phyloP scores from a whole-genome alignment of 1,140 invertebrate genomes.

The Pogonomyrmex barbatus region DNA sequence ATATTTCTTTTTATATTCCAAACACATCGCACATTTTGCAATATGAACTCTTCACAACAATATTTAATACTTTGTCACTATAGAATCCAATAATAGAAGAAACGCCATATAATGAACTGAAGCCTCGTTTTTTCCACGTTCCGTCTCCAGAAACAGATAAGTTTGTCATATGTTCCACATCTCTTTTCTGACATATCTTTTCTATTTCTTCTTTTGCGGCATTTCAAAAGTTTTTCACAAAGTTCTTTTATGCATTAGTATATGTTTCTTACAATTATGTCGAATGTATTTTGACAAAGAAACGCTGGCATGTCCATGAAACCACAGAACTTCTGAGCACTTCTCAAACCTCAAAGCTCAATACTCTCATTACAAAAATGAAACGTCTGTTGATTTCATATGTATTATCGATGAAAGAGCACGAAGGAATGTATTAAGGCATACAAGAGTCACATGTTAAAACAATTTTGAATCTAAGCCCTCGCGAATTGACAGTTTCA shows the following conservation, averaged over 20 bases:
- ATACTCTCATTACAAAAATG: not conserved
- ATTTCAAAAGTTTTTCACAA: conserved; percentile 35
- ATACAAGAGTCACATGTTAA: not conserved
- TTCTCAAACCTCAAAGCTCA: not conserved
- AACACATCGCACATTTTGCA: conserved; percentile 51
- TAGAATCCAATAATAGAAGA: conserved; percentile 68
- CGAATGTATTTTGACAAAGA: conserved; percentile 29
- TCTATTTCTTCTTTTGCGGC: conserved; percentile 39
- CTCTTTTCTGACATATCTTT: conserved; percentile 33
- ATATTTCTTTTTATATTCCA: not conserved
- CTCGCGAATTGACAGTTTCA: not conserved
- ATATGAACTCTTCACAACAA: conserved; percentile 45
- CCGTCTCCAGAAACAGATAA: conserved; percentile 39
- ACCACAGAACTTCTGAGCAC: conserved; percentile 10
- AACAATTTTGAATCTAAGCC: not conserved
- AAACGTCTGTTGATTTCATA: not conserved
- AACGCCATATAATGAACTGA: conserved; percentile 70
- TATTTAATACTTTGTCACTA: conserved; percentile 72
- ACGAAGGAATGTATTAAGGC: not conserved
- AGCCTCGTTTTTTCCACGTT: conserved; percentile 53
- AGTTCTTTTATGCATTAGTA: conserved; percentile 16
- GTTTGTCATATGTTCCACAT: conserved; percentile 11
- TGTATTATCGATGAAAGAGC: not conserved
- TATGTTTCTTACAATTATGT: conserved; percentile 39
- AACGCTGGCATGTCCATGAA: conserved; percentile 14